Base-by-base conservation (phyloP, 2,113 vertebrate genomes). In the Rissa tridactyla region DNA sequence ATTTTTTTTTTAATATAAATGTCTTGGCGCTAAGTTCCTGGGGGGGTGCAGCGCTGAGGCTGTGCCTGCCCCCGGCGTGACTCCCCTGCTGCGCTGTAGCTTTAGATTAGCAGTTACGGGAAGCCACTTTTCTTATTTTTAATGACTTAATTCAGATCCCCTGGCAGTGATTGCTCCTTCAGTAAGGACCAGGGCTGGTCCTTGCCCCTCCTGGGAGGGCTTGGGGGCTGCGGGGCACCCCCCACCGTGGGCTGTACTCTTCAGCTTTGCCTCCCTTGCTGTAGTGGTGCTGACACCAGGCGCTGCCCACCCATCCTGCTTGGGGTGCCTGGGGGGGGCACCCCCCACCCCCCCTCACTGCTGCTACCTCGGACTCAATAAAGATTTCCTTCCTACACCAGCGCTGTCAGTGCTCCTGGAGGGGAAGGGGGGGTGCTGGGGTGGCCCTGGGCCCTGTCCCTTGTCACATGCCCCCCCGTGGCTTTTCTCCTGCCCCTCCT, bases 321-420 rank as follows among this genome's bases (percentile, higher is more conserved):
- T 1, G 94, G 73, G 79, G 73, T 16, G 29, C 42, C 15, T 21
- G 70, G 76, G 52, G 11, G 25, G 47, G 14, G 20, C 23, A 18
- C 26, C 25, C 54, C 38, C 57, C 16, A 5, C 2, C 5, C 71
- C 62, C 54, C 19, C 14, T n/a, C 90, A 68, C 82, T 51, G 88
- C 92, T 94, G 96, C 96, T 96, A 95, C 96, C 96, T 96, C 96
- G 49, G 64, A 87, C 60, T 86, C 51, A 94, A 95, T 95, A 97
- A 97, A 97, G 46, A 46, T 54, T 86, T 90, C 62, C 82, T 94
- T 94, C 2, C 2, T 92, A 89, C 0, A 5, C 46, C 23, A 25
- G 75, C 1, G 47, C 13, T 86, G 64, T 19, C 9, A 7, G 8
- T 86, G 62, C 1, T 52, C 32, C 15, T 58, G 57, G 61, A 20